These are phyloP conservation scores for Alloscopus bannaensis DNA, from an alignment of 2,888 invertebrate genomes.

Conservation along the genomic window DNA sequence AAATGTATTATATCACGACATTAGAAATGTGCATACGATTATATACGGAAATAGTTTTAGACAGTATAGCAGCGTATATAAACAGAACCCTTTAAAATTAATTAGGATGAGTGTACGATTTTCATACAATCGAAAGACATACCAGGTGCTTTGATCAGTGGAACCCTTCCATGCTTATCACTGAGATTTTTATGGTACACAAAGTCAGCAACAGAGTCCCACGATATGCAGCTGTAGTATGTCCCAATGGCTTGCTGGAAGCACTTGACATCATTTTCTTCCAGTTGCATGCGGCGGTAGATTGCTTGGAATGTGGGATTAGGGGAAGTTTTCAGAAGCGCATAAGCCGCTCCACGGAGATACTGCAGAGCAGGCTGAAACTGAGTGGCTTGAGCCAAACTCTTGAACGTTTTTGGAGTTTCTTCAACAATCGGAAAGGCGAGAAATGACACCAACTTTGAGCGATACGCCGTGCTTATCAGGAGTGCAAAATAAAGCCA, in stretches of 20 bases:
- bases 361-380: constrained; percentile 60
- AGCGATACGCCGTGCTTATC: constrained; percentile 63
- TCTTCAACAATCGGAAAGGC: constrained; percentile 58
- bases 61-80: no score
- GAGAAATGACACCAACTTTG: constrained; percentile 63
- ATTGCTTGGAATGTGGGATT: constrained; percentile 63
- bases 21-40: no score
- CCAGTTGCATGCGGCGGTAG: constrained; percentile 51
- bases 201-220: constrained; percentile 45
- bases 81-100: no score
- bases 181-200: constrained; percentile 59
- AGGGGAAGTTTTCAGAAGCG: constrained; percentile 54
- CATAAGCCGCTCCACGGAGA: constrained; percentile 64
- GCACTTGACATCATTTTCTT: constrained; percentile 59
- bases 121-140: no score
- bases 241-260: constrained; percentile 43
- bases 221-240: constrained; percentile 55
- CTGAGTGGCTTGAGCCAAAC: constrained; percentile 51
- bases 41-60: no score
- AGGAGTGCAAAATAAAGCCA: constrained; percentile 60
- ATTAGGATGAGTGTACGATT: no score
- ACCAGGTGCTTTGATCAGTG: constrained; percentile 41
- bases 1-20: no score
- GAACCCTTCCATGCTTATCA: constrained; percentile 51
- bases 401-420: constrained; percentile 62